Conservation (phyloP, 2,888 invertebrate genomes). For the Cryptocheilus praepositus region DNA sequence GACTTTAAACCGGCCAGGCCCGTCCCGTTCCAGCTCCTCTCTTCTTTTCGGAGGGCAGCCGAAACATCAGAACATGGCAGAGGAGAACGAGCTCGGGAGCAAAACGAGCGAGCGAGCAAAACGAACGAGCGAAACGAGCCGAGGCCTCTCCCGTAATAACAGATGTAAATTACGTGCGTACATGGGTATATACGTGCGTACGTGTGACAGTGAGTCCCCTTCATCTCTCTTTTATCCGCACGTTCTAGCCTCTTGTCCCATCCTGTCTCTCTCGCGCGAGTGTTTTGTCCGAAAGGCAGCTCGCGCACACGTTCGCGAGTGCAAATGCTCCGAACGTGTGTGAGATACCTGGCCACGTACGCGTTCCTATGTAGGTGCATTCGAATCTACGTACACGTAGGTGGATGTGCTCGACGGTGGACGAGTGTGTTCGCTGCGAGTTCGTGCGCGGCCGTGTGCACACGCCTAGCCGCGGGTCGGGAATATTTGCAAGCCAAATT, state of each 20-base stretch:
- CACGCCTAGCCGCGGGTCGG: slow-evolving; percentile 57
- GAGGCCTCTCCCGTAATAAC: slow-evolving; percentile 69
- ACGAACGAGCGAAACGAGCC: slow-evolving; percentile 36
- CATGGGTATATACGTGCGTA: slow-evolving; percentile 48
- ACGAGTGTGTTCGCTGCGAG: slow-evolving; percentile 17
- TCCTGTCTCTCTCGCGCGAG: slow-evolving; percentile 2
- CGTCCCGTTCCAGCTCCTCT: no score
- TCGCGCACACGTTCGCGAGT: slow-evolving; percentile 5
- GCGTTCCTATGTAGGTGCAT: background rate
- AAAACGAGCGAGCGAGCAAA: slow-evolving; percentile 24
- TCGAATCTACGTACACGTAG: slow-evolving; percentile 4
- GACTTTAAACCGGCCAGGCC: slow-evolving; percentile 7
- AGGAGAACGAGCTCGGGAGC: slow-evolving; percentile 1
- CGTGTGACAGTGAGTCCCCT: slow-evolving; percentile 17
- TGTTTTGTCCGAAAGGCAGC: slow-evolving; percentile 1
- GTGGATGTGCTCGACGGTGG: background rate
- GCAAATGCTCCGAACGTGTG: background rate
- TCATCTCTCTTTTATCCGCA: slow-evolving; percentile 1
- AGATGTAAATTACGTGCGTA: slow-evolving; percentile 74
- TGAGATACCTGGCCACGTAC: no score
- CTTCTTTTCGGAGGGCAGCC: slow-evolving; percentile 43
- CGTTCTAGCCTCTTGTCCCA: background rate
- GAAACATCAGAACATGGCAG: slow-evolving; percentile 50
- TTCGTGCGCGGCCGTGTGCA: slow-evolving; percentile 35
- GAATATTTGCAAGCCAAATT: slow-evolving; percentile 76